Evolutionary conservation across 2,113 vertebrate genomes (phyloP).

Genomic region (Cettia cetti): DNA sequence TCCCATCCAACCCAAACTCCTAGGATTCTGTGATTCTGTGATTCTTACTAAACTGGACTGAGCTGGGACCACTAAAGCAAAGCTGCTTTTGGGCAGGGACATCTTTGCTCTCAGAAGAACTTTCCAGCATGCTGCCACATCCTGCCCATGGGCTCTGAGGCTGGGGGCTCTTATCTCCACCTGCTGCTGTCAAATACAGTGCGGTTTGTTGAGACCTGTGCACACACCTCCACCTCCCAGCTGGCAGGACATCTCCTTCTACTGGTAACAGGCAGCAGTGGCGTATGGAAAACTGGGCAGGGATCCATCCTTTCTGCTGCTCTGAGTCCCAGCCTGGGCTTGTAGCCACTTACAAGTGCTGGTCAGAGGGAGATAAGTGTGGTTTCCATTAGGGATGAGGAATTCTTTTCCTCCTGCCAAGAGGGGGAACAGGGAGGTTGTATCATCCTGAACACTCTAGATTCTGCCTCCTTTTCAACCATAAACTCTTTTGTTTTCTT

Average conservation of each 20-base stretch:
- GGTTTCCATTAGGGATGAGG: not conserved
- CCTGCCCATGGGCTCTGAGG: not conserved
- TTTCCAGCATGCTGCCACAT: not conserved
- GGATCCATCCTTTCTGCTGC: not conserved
- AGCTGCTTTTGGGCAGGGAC: not conserved
- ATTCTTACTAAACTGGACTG: not conserved
- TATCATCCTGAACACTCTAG: not conserved
- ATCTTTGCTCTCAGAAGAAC: not conserved
- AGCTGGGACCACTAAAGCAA: not conserved
- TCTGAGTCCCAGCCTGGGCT: not conserved
- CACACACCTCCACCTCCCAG: not conserved
- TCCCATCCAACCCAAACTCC: not conserved
- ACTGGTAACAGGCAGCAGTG: not conserved
- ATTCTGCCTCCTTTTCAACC: not conserved
- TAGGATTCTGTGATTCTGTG: not conserved
- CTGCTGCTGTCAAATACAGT: rapidly evolving
- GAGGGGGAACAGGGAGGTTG: not conserved
- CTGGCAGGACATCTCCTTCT: not conserved
- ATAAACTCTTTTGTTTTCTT: rapidly evolving
- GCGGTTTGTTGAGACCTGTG: not conserved
- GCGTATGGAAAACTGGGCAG: not conserved
- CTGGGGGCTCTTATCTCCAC: not conserved
- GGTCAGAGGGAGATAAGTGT: not conserved
- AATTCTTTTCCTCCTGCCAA: not conserved
- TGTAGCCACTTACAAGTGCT: not conserved